phyloP scores from a whole-genome alignment of 2,888 invertebrate species.

The Lithophane socia region DNA sequence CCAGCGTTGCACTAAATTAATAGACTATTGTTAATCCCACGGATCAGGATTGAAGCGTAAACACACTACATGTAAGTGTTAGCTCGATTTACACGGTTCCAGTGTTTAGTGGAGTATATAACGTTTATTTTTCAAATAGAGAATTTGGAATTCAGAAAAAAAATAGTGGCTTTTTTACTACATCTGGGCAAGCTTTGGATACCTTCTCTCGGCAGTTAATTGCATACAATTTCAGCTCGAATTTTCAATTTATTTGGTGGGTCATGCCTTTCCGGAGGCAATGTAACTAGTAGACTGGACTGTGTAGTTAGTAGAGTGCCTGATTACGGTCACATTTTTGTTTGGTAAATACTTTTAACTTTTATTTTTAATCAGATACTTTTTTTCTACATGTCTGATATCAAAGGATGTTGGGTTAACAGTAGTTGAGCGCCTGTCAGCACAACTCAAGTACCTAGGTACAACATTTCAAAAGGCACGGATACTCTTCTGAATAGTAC shows the following conservation, averaged over 20 bases:
- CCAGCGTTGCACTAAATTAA: slow-evolving; percentile 80
- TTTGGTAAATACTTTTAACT: neutral
- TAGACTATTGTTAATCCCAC: slow-evolving; percentile 72
- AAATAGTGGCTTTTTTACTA: neutral
- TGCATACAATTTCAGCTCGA: neutral
- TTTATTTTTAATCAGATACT: neutral
- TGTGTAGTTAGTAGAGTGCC: neutral
- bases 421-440: neutral
- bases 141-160: too few relatives aligned
- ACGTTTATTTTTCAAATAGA: neutral
- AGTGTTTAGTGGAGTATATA: neutral
- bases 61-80: slow-evolving; percentile 43
- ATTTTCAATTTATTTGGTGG: neutral
- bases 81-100: slow-evolving; percentile 14
- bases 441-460: neutral
- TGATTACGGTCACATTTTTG: neutral
- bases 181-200: neutral
- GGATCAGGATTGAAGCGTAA: slow-evolving; percentile 68
- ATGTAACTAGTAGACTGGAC: neutral
- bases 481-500: neutral
- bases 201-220: neutral
- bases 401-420: neutral
- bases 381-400: neutral
- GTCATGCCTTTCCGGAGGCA: neutral
- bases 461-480: neutral